Evolutionary conservation across 1,140 invertebrate species (phyloP).

Genomic region (Diachasma alloeum): DNA sequence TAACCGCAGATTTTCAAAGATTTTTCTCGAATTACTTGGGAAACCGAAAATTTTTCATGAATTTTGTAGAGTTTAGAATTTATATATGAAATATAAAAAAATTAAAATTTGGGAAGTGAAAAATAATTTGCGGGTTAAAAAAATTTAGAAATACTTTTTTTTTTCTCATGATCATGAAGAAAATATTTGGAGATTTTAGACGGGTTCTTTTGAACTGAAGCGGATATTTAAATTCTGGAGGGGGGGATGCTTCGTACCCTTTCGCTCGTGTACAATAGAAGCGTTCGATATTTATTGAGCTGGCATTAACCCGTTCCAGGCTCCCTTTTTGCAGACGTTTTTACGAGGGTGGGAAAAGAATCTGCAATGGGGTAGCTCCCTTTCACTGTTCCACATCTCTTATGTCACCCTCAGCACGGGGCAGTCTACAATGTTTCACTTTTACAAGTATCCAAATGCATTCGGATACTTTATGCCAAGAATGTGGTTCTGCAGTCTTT

Average conservation of each 20-base stretch:
- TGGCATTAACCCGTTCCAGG: constrained; percentile 13
- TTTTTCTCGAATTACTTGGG: too few species aligned
- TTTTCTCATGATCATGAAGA: background rate
- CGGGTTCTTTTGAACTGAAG: background rate
- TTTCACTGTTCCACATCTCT: constrained; percentile 46
- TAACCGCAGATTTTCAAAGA: too few species aligned
- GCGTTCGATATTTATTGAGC: background rate
- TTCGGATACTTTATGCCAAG: too few species aligned
- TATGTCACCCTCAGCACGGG: constrained; percentile 24
- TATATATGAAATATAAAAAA: too few species aligned
- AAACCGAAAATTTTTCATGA: too few species aligned
- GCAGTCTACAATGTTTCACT: too few species aligned
- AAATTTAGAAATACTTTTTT: too few species aligned
- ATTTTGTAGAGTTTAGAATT: too few species aligned
- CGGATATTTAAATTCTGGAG: background rate
- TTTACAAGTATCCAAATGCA: too few species aligned
- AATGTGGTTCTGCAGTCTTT: background rate
- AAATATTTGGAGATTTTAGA: background rate
- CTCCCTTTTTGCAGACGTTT: background rate
- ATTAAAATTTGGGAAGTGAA: too few species aligned
- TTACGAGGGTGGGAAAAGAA: constrained; percentile 30
- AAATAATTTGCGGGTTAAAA: too few species aligned
- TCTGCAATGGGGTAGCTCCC: constrained; percentile 35
- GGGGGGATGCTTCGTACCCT: background rate
- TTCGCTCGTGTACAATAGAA: background rate